Conservation (phyloP, 2,888 invertebrate species). For the Platycheirus rosarum region DNA sequence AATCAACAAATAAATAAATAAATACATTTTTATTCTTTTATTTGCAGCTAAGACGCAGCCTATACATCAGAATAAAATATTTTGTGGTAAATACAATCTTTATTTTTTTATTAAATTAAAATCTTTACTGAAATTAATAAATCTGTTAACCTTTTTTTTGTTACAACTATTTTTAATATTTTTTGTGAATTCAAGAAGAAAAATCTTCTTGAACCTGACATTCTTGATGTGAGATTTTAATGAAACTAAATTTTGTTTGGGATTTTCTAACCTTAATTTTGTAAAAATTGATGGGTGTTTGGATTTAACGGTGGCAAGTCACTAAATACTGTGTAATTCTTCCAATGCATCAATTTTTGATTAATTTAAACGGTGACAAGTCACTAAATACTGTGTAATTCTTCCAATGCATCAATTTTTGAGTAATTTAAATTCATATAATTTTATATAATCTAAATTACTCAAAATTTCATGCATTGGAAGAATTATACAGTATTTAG, state of each 20-base stretch:
- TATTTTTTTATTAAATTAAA: too few relatives aligned
- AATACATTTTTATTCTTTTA: too few relatives aligned
- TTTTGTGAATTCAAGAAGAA: too few relatives aligned
- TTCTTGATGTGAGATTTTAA: slow-evolving; percentile 61
- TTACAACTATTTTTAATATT: too few relatives aligned
- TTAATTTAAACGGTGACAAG: slow-evolving; percentile 27
- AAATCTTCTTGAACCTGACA: slow-evolving; percentile 23
- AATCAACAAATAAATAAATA: too few relatives aligned
- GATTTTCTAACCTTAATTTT: slow-evolving; percentile 60
- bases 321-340: slow-evolving; percentile 50
- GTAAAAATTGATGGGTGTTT: slow-evolving; percentile 47
- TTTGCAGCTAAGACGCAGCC: too few relatives aligned
- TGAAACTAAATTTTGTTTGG: slow-evolving; percentile 57
- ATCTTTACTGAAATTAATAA: too few relatives aligned
- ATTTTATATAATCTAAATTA: too few relatives aligned
- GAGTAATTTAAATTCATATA: too few relatives aligned
- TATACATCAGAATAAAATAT: too few relatives aligned
- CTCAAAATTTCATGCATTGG: slow-evolving; percentile 26
- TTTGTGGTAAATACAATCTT: too few relatives aligned
- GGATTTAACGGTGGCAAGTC: slow-evolving; percentile 24
- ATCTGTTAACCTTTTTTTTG: too few relatives aligned
- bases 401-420: slow-evolving; percentile 38
- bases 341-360: slow-evolving; percentile 30
- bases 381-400: slow-evolving; percentile 43
- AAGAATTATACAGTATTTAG: slow-evolving; percentile 52